Conservation (phyloP, 2,113 vertebrate genomes). For the Hemiscyllium ocellatum region DNA sequence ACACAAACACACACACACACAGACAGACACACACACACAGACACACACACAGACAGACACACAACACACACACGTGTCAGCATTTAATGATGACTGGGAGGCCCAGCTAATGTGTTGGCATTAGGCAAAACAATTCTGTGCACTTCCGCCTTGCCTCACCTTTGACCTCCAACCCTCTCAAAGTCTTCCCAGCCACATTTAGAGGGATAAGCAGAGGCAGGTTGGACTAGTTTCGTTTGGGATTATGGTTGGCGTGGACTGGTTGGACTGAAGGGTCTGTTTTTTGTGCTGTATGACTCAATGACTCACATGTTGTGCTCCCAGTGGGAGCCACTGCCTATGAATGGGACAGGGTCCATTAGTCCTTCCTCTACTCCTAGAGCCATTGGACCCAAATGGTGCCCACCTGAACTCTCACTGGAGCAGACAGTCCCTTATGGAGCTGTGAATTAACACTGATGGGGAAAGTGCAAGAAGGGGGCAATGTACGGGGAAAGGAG, state of each 20-base stretch:
- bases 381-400: neutral
- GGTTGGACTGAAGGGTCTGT: no score
- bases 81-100: neutral
- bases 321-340: neutral
- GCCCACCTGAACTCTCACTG: neutral
- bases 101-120: neutral
- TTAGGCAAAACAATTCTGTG: neutral
- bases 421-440: neutral
- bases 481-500: neutral
- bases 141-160: neutral
- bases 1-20: no score
- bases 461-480: neutral
- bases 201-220: no score
- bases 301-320: neutral
- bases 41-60: no score
- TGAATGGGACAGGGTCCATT: neutral
- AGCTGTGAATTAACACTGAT: neutral
- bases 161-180: no score
- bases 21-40: no score
- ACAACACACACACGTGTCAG: neutral
- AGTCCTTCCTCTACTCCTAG: neutral
- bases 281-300: no score
- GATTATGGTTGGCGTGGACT: no score
- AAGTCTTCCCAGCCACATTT: no score
- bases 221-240: no score